phyloP scores from a whole-genome alignment of 2,113 vertebrate genomes.

The Cephalopterus ornatus region DNA sequence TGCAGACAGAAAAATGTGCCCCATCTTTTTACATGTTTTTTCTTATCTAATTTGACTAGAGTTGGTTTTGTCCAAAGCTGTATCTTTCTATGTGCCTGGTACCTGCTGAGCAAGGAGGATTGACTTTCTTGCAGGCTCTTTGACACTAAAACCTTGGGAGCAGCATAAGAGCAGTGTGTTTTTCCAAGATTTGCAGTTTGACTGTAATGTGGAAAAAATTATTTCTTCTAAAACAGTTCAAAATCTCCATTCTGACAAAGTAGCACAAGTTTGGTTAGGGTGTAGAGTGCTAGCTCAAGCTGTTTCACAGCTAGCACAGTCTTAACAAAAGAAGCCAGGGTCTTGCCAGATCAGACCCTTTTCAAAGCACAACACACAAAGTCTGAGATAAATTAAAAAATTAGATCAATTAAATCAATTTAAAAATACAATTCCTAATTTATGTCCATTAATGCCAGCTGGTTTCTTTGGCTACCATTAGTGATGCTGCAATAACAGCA shows the following conservation, averaged over 20 bases:
- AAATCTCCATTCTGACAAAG: neutral
- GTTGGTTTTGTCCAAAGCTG: neutral
- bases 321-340: neutral
- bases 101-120: neutral
- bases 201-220: neutral
- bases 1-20: neutral
- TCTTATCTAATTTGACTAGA: neutral
- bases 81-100: fast-evolving
- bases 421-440: neutral
- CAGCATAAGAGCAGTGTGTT: neutral
- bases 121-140: neutral
- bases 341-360: neutral
- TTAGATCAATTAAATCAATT: neutral
- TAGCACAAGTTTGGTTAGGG: neutral
- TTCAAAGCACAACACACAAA: neutral
- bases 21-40: neutral
- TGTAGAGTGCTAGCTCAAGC: neutral
- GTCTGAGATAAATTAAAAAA: neutral
- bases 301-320: neutral
- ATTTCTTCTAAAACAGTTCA: neutral
- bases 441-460: neutral
- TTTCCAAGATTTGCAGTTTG: neutral
- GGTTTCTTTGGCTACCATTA: neutral
- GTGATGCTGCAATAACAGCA: neutral
- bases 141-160: neutral